A percentile compares a stretch with the other conserved stretches of the same genome.
These are phyloP conservation scores for Crocuta crocuta DNA, from an alignment of 2,113 vertebrate genomes.

Conservation along the genomic window DNA sequence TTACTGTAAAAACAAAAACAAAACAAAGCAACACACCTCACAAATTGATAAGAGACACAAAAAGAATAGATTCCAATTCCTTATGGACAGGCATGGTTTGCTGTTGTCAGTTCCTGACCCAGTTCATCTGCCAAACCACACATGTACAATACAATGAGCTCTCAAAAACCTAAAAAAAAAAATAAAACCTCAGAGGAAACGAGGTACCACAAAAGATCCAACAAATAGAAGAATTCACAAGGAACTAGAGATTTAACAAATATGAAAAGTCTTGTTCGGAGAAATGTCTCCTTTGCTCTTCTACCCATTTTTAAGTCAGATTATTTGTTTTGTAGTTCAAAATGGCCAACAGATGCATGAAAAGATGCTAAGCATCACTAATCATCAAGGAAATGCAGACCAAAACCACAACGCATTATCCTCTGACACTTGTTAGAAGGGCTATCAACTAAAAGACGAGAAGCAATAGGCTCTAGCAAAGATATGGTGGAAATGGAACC, in stretches of 20 bases:
- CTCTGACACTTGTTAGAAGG: not conserved
- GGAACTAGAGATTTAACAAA: not conserved
- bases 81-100: not conserved
- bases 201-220: not conserved
- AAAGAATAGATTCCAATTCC: not conserved
- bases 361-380: not conserved
- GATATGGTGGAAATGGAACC: not conserved
- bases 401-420: not conserved
- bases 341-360: not conserved
- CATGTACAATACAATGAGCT: not conserved
- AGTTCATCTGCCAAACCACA: not conserved
- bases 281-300: not conserved
- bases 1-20: not conserved
- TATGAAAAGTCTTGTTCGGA: not conserved
- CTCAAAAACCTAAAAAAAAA: not conserved
- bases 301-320: not conserved
- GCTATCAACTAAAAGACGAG: not conserved
- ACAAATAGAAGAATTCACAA: not conserved
- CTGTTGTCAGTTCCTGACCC: not conserved
- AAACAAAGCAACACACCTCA: not conserved
- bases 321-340: not conserved
- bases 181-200: not conserved
- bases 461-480: not conserved
- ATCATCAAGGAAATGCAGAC: not conserved
- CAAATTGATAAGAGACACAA: not conserved